Percentiles rank a stretch among this genome's conserved stretches.
phyloP scores from a whole-genome alignment of 2,797 vertebrate species.

The Mormyrus proboscirostris region DNA sequence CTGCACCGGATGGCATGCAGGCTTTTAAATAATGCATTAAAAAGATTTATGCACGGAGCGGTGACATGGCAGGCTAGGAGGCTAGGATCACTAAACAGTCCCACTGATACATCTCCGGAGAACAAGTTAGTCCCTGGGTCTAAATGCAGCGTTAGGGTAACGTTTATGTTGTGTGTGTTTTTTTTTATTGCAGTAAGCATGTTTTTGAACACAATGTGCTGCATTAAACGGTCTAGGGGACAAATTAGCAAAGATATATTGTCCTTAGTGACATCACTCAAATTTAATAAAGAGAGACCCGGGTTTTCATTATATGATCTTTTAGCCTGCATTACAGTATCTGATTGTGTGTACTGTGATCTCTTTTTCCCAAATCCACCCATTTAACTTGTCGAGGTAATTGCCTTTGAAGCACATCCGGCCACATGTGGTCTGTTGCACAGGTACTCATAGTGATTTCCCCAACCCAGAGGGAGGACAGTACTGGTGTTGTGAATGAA shows the following conservation, averaged over 20 bases:
- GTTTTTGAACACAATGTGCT: background rate
- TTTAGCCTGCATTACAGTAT: background rate
- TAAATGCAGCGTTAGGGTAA: slow-evolving; percentile 1
- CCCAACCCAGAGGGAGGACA: background rate
- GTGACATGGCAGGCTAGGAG: background rate
- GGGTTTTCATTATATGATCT: background rate
- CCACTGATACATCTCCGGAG: background rate
- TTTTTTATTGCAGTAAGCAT: background rate
- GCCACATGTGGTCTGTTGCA: background rate
- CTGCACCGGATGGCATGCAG: slow-evolving; percentile 19
- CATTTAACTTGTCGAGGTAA: background rate
- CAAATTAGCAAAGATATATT: background rate
- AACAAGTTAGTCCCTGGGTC: background rate
- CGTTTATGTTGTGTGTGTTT: slow-evolving; percentile 5
- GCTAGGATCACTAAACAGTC: background rate
- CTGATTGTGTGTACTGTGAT: slow-evolving; percentile 11
- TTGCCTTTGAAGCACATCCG: background rate
- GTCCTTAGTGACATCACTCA: background rate
- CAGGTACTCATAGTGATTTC: slow-evolving; percentile 15
- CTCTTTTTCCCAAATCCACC: slow-evolving; percentile 9
- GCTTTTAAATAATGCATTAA: slow-evolving; percentile 32
- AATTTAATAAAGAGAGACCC: background rate
- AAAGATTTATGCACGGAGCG: slow-evolving; percentile 18
- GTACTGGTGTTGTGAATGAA: background rate
- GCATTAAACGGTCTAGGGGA: background rate